Evolutionary conservation across 2,888 invertebrate genomes (phyloP), one percentile per base, ranked within the genome.

Genomic region (Galerucella calmariensis): DNA sequence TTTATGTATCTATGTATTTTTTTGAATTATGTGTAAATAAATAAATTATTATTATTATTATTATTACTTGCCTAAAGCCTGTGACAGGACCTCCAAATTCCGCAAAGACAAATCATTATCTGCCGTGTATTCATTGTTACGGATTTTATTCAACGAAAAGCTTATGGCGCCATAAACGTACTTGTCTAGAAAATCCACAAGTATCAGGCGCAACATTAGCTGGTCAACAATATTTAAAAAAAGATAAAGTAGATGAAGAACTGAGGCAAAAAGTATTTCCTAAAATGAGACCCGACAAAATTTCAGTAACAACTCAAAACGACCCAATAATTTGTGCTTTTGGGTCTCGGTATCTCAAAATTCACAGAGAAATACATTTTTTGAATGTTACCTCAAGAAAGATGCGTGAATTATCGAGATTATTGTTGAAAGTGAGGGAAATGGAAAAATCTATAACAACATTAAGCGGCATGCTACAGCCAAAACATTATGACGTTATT

Each of bases 281-380:
- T 9, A 53, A 53, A 44, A 78, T 78, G 77, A 53, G 76, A n/a
- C 41, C 73, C 4, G 72, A 74, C 11, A 59, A 75, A 65, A 75
- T 76, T 35, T 77, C 78, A 1, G 14, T 75, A 24, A 51, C 6
- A 44, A 77, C 76, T 12, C 73, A 78, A 66, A 71, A 72, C 11
- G 79, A 78, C 66, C 11, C 24, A 11, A 20, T 79, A 1, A 79
- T 79, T 27, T 76, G 79, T 24, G 70, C 66, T 10, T 78, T 70
- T 69, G 79, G 77, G n/a, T 61, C 72, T 2, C 16, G 75, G n/a
- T 79, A 78, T 61, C 16, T 76, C 9, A 79, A 78, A 75, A 70
- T 53, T 16, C 77, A 77, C 44, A 27, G 72, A 9, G 75, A 77
- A 65, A 74, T 72, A 73, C 75, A 78, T 71, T 77, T 69, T 53